A percentile compares a stretch with the other conserved stretches of the same genome.
These are phyloP conservation scores for Asteroscopus sphinx DNA, from an alignment of 2,888 invertebrate genomes.

Conservation along the genomic window DNA sequence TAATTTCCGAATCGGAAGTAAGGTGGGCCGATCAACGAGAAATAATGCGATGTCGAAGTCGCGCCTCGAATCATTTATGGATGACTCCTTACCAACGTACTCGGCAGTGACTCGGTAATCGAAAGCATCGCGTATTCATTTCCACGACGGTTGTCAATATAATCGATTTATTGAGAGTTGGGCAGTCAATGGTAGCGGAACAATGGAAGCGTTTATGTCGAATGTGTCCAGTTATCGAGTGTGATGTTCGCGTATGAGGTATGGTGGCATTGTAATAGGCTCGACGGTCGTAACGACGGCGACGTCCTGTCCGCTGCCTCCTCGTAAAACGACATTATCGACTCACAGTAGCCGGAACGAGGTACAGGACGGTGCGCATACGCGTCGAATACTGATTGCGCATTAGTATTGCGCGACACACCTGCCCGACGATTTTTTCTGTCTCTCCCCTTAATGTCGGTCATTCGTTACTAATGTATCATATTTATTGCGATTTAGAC, in stretches of 20 bases:
- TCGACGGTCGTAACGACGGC: constrained; percentile 88
- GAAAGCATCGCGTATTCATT: constrained; percentile 69
- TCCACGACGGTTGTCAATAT: constrained; percentile 67
- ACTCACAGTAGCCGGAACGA: constrained; percentile 90
- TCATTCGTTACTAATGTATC: constrained; percentile 87
- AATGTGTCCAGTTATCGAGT: constrained; percentile 70
- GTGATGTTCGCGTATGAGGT: constrained; percentile 81
- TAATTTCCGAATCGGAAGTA: constrained; percentile 90
- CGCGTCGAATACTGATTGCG: constrained; percentile 87
- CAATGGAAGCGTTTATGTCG: constrained; percentile 70
- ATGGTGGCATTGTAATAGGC: constrained; percentile 88
- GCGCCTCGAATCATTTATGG: constrained; percentile 87
- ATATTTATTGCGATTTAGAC: constrained; percentile 86
- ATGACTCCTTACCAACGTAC: constrained; percentile 68
- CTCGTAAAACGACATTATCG: constrained; percentile 90
- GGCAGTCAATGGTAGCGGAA: constrained; percentile 79
- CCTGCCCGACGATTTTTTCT: constrained; percentile 88
- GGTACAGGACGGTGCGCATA: constrained; percentile 88
- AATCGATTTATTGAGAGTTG: constrained; percentile 64
- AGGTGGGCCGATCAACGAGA: constrained; percentile 85
- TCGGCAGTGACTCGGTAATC: constrained; percentile 39
- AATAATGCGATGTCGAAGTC: constrained; percentile 86
- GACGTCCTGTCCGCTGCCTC: constrained; percentile 88
- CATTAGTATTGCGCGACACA: constrained; percentile 88
- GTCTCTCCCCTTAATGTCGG: constrained; percentile 88